phyloP scores from a whole-genome alignment of 2,113 vertebrate genomes.

The Salvator merianae region DNA sequence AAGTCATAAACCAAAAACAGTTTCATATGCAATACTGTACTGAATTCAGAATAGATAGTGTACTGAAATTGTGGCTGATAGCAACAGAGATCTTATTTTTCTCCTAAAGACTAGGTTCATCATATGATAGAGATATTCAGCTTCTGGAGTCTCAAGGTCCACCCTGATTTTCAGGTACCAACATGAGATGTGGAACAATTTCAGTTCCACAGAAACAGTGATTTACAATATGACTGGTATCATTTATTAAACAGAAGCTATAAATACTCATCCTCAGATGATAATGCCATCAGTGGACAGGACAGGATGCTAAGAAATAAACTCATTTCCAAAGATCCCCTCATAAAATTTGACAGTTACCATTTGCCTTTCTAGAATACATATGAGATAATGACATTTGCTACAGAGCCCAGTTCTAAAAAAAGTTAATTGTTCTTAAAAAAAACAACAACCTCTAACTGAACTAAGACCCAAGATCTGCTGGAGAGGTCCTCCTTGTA shows the following conservation, averaged over 20 bases:
- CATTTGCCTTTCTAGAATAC: too few species aligned
- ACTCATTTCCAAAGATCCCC: neutral
- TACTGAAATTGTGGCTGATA: constrained; percentile 2
- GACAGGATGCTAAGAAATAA: neutral
- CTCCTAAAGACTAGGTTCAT: neutral
- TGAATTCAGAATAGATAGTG: neutral
- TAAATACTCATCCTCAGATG: neutral
- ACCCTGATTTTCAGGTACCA: constrained; percentile 1
- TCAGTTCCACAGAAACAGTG: neutral
- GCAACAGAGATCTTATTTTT: neutral
- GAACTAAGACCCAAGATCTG: too few species aligned
- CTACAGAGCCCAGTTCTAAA: too few species aligned
- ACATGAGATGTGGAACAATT: neutral
- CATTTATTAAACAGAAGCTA: neutral
- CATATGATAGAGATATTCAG: neutral
- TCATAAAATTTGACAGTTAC: neutral
- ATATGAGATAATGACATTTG: too few species aligned
- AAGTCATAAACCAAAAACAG: neutral
- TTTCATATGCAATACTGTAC: neutral
- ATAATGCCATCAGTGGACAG: neutral
- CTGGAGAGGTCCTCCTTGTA: too few species aligned
- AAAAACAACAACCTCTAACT: too few species aligned
- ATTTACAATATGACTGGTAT: neutral
- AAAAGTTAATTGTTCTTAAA: too few species aligned
- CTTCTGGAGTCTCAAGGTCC: neutral